Evolutionary conservation across 1,140 invertebrate genomes (phyloP).

Genomic region (Drosophila orena): DNA sequence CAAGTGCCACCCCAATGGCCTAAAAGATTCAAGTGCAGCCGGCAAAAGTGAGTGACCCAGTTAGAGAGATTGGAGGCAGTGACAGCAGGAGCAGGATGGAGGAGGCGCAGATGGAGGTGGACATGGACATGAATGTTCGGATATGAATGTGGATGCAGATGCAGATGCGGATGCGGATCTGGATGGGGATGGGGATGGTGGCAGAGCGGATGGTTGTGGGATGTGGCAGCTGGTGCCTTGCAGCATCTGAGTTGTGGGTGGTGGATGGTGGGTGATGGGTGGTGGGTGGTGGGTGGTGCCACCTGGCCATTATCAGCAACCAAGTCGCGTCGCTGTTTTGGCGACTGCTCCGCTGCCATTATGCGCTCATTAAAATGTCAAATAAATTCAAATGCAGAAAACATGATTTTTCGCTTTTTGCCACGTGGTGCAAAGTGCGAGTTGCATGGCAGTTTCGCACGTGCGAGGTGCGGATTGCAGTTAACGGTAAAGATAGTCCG

Average conservation of each 20-base stretch:
- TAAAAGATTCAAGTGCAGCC: conserved; percentile 81
- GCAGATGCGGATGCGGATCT: background rate
- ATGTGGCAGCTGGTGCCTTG: conserved; percentile 3
- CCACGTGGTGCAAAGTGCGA: conserved; percentile 2
- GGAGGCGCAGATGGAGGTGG: background rate
- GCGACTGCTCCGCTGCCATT: conserved; percentile 51
- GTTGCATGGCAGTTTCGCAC: conserved; percentile 6
- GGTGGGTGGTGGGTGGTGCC: conserved; percentile 11
- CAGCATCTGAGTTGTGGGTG: conserved; percentile 13
- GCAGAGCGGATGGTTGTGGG: background rate
- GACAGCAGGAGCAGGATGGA: background rate
- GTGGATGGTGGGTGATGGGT: too few species aligned
- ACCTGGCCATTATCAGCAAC: conserved; percentile 49
- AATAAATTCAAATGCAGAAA: conserved; percentile 77
- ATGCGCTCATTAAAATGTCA: conserved; percentile 83
- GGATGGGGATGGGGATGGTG: too few species aligned
- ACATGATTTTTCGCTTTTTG: conserved; percentile 55
- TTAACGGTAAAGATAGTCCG: conserved; percentile 42
- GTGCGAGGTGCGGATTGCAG: conserved; percentile 50
- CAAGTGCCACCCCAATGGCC: conserved; percentile 76
- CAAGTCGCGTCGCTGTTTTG: conserved; percentile 36
- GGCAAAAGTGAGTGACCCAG: conserved; percentile 78
- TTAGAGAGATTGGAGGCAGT: conserved; percentile 49
- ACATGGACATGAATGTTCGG: background rate
- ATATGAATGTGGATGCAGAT: background rate